These are phyloP conservation scores for Apostichopus parvimensis DNA, from an alignment of 35 echinoderm and acorn worm species.

Conservation along the genomic window DNA sequence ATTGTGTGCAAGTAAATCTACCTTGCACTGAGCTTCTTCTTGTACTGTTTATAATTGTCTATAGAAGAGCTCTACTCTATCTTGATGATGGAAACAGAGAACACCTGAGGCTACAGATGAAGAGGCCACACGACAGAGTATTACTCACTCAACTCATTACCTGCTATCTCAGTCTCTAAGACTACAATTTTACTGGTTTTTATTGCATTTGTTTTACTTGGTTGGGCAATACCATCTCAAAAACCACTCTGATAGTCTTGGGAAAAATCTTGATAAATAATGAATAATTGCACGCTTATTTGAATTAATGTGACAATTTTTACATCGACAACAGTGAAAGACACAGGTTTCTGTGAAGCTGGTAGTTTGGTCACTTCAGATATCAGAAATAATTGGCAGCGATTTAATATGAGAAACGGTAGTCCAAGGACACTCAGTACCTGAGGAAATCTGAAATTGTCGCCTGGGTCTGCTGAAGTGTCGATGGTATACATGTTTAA, in stretches of 20 bases:
- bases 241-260: neutral
- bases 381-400: neutral
- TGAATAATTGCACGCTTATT: neutral
- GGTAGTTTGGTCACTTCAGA: neutral
- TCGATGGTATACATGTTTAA: neutral
- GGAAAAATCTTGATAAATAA: neutral
- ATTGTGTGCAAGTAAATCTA: too few relatives aligned
- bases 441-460: neutral
- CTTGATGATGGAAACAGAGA: neutral
- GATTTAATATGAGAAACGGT: neutral
- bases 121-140: neutral
- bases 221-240: neutral
- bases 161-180: neutral
- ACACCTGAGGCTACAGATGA: neutral
- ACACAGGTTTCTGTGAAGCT: neutral
- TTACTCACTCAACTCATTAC: conserved; percentile 41
- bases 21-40: too few relatives aligned
- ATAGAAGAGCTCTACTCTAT: neutral
- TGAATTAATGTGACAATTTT: neutral
- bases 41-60: too few relatives aligned
- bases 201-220: neutral
- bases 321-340: neutral
- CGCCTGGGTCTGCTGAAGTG: neutral
- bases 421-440: neutral
- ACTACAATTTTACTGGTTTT: neutral